phyloP scores from a whole-genome alignment of 2,888 invertebrate genomes.

The Sesia apiformis region DNA sequence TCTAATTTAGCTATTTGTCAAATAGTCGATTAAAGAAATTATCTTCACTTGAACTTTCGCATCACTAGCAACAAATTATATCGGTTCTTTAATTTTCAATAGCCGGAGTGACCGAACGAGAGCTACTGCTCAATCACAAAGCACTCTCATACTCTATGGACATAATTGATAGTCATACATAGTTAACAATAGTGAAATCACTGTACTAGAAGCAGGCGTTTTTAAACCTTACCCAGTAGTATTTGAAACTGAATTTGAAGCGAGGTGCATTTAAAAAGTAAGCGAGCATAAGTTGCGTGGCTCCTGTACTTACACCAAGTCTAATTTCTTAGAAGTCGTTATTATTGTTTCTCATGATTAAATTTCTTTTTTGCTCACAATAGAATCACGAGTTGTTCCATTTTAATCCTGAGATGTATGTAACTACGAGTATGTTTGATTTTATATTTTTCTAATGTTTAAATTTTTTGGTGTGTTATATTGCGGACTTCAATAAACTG shows the following conservation, averaged over 20 bases:
- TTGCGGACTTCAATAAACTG: too few species aligned
- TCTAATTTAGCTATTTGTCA: too few species aligned
- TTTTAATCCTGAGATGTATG: background rate
- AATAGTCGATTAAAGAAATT: too few species aligned
- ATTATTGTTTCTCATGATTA: conserved; percentile 75
- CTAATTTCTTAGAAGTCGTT: conserved; percentile 69
- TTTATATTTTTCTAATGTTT: background rate
- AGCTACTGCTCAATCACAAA: conserved; percentile 70
- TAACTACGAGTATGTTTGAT: background rate
- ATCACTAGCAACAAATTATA: conserved; percentile 64
- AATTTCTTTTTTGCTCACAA: conserved; percentile 70
- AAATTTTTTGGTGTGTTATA: too few species aligned
- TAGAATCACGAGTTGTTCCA: conserved; percentile 50
- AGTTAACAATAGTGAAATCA: conserved; percentile 68
- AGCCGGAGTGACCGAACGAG: conserved; percentile 55
- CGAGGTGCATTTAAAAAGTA: conserved; percentile 47
- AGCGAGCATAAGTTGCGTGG: conserved; percentile 66
- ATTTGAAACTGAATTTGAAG: background rate
- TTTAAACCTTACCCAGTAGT: background rate
- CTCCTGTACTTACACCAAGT: conserved; percentile 68
- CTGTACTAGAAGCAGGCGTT: conserved; percentile 11
- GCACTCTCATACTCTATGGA: conserved; percentile 62
- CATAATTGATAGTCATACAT: conserved; percentile 73
- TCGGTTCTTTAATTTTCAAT: conserved; percentile 74
- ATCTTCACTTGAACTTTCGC: conserved; percentile 10